Evolutionary conservation across 1,140 invertebrate genomes (phyloP).

Genomic region (Aphelenchoides fujianensis): DNA sequence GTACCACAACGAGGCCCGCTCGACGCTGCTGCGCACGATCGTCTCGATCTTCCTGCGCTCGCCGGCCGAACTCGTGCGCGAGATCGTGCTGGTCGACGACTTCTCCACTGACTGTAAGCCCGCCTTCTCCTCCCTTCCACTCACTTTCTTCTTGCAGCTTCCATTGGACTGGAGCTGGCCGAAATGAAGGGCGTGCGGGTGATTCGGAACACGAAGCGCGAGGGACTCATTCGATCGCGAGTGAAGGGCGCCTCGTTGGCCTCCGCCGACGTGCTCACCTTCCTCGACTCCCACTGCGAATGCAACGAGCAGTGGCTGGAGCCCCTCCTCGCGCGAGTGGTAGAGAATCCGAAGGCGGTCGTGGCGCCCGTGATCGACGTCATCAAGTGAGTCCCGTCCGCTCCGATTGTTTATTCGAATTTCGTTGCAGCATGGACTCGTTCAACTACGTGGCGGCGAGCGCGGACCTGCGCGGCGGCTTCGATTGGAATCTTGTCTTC

Average conservation of each 20-base stretch:
- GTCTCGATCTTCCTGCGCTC: slow-evolving; percentile 81
- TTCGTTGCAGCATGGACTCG: slow-evolving; percentile 68
- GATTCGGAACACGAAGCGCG: slow-evolving; percentile 83
- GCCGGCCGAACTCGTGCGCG: slow-evolving; percentile 72
- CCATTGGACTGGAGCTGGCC: slow-evolving; percentile 82
- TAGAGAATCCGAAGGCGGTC: slow-evolving; percentile 65
- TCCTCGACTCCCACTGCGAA: slow-evolving; percentile 66
- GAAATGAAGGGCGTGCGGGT: slow-evolving; percentile 88
- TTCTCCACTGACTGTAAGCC: slow-evolving; percentile 64
- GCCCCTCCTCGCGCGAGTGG: slow-evolving; percentile 65
- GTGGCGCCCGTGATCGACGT: slow-evolving; percentile 70
- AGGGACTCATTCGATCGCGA: slow-evolving; percentile 70
- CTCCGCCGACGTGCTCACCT: slow-evolving; percentile 65
- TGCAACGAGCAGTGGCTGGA: slow-evolving; percentile 67
- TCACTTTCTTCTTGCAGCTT: slow-evolving; percentile 69
- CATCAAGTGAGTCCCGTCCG: slow-evolving; percentile 65
- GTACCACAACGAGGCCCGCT: slow-evolving; percentile 90
- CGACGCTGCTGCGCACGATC: slow-evolving; percentile 81
- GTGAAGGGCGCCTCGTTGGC: slow-evolving; percentile 66
- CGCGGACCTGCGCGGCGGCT: slow-evolving; percentile 68
- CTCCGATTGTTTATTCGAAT: slow-evolving; percentile 69
- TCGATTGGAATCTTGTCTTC: slow-evolving; percentile 70
- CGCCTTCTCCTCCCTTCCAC: slow-evolving; percentile 18
- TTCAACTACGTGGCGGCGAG: slow-evolving; percentile 69
- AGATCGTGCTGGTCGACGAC: slow-evolving; percentile 90